phyloP scores from a whole-genome alignment of 1,140 invertebrate genomes.

The Melanaphis sacchari region DNA sequence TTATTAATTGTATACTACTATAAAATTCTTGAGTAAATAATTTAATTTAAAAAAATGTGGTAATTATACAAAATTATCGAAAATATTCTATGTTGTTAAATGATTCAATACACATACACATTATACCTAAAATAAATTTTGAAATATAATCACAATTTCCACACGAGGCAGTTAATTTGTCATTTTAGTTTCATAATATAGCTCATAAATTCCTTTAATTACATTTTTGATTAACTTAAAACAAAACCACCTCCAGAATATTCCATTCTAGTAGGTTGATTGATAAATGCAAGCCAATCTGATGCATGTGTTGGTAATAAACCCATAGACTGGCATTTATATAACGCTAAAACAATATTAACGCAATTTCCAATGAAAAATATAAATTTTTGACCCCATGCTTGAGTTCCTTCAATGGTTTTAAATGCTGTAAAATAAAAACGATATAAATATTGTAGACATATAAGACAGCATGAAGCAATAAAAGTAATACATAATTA shows the following conservation, averaged over 20 bases:
- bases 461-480: neutral
- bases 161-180: slow-evolving; percentile 33
- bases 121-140: slow-evolving; percentile 2
- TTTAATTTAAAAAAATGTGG: neutral
- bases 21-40: neutral
- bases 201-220: slow-evolving; percentile 37
- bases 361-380: slow-evolving; percentile 95
- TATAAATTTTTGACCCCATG: slow-evolving; percentile 89
- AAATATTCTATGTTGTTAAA: slow-evolving; percentile 2
- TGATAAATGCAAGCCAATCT: slow-evolving; percentile 98
- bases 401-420: slow-evolving; percentile 93
- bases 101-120: slow-evolving; percentile 42
- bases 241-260: slow-evolving; percentile 85
- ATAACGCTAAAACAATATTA: slow-evolving; percentile 90
- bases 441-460: neutral
- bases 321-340: slow-evolving; percentile 99
- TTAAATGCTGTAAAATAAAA: slow-evolving; percentile 77
- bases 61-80: slow-evolving; percentile 17
- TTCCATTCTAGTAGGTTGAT: slow-evolving; percentile 86
- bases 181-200: slow-evolving; percentile 50
- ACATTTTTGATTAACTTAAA: slow-evolving; percentile 66
- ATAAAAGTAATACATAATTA: neutral
- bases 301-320: slow-evolving; percentile 95
- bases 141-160: slow-evolving; percentile 51
- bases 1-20: neutral